Base-by-base conservation (phyloP, 2,797 vertebrate genomes). In the Schizopygopsis malacanthus region DNA sequence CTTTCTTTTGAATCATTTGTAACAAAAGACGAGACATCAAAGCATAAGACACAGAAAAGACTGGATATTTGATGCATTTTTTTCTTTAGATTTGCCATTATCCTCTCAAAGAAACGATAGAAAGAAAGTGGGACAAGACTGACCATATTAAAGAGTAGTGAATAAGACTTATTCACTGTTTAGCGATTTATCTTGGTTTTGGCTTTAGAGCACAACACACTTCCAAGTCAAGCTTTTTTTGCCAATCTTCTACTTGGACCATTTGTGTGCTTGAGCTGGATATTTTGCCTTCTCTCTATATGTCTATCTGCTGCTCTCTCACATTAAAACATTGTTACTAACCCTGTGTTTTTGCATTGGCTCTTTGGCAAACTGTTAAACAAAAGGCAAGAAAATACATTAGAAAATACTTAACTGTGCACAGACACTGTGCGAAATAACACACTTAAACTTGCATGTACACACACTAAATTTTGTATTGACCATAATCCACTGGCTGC, bases 401-500 rank as follows among this genome's bases (percentile, higher is more conserved):
- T 10, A 63, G 28, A 13, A 63, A 83, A 83, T 59, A 15, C 25
- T 16, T 20, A 43, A 10, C 41, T 15, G 25, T 9, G 75, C 28
- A 50, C 54, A 52, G 71, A 20, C 69, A 82, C 45, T 25, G 69
- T 22, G 52, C 25, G 63, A 59, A 72, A 81, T 70, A 75, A 72
- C 45, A 50, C 18, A 45, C 20, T 47, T 41, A 63, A 76, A 45
- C 61, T 10, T 43, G 22, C 22, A 59, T 39, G 16, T 41, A 41
- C 3, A 3, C 63, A 59, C 15, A 56, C 72, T 25, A 82, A 69
- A 76, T 61, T 9, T 82, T 82, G 67, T 54, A 67, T 63, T 81
- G 79, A 81, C 63, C 67, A 18, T 88, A 85, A 85, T 79, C 79
- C 87, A 85, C 54, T 83, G 56, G 37, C 80, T 67, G 70, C 59